Conservation (phyloP, 1,140 invertebrate genomes). For the Elysia chlorotica region DNA sequence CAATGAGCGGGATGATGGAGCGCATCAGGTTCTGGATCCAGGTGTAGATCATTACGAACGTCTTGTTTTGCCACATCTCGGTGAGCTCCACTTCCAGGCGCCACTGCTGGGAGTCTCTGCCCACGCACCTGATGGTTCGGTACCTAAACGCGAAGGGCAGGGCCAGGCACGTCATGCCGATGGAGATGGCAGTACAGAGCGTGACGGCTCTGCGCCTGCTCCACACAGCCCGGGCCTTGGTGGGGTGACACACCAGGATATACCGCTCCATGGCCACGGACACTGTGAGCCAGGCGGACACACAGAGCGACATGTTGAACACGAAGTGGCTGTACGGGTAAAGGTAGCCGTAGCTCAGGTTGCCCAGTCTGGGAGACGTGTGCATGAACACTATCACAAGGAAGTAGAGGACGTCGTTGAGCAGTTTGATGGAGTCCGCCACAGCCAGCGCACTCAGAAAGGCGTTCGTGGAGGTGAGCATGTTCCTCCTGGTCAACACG, state of each 20-base stretch:
- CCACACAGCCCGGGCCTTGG: conserved; percentile 83
- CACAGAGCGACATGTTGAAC: conserved; percentile 51
- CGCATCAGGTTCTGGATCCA: conserved; percentile 71
- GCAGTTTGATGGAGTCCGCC: conserved; percentile 74
- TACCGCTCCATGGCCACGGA: conserved; percentile 95
- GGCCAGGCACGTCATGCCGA: conserved; percentile 45
- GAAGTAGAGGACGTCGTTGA: conserved; percentile 74
- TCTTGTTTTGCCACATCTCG: conserved; percentile 62
- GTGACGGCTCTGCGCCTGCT: conserved; percentile 64
- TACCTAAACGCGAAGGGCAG: conserved; percentile 52
- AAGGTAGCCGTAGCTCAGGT: conserved; percentile 43
- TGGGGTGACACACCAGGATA: conserved; percentile 91
- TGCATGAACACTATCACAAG: conserved; percentile 65
- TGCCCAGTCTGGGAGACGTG: conserved; percentile 35
- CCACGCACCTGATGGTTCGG: conserved; percentile 31
- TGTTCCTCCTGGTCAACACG: conserved; percentile 73
- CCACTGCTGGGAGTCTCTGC: conserved; percentile 24
- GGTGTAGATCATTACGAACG: conserved; percentile 69
- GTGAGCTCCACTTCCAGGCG: conserved; percentile 43
- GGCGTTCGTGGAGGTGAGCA: conserved; percentile 75
- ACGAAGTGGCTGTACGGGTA: conserved; percentile 60
- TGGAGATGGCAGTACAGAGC: conserved; percentile 37
- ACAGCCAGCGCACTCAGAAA: conserved; percentile 78
- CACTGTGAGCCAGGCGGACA: conserved; percentile 87
- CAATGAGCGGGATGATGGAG: conserved; percentile 67